A percentile compares a stretch with the other conserved stretches of the same genome.
Conservation (phyloP, 2,113 vertebrate genomes). For the Papio anubis region DNA sequence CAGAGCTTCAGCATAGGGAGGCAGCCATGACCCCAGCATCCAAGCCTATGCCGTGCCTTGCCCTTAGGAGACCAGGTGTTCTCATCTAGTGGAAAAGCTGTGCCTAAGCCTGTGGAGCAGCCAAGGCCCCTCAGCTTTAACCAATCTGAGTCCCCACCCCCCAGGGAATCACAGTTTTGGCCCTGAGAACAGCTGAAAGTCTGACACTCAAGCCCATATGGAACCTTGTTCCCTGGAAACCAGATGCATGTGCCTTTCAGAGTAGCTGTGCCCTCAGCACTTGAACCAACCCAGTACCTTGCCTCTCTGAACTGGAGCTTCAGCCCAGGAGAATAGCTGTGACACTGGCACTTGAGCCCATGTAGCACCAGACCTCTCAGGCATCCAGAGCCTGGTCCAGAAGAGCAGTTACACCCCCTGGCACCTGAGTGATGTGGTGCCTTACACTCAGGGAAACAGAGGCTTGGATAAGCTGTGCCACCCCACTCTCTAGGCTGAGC, state of each 20-base stretch:
- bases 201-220: not conserved
- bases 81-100: not conserved
- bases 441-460: not conserved
- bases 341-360: not conserved
- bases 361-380: not conserved
- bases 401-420: not conserved
- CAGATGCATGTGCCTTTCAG: not conserved
- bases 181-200: not conserved
- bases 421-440: not conserved
- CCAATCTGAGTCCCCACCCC: too few species aligned
- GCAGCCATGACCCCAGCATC: not conserved
- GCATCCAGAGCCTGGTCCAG: not conserved
- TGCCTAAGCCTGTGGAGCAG: not conserved
- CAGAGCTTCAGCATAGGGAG: not conserved
- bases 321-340: not conserved
- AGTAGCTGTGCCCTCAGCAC: not conserved
- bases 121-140: not conserved
- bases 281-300: not conserved
- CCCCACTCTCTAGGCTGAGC: not conserved
- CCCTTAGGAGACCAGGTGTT: not conserved
- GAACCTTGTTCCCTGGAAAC: not conserved
- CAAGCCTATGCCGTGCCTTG: not conserved
- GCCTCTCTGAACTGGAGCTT: not conserved
- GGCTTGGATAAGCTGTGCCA: not conserved
- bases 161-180: not conserved